Percentiles rank a stretch among this genome's conserved stretches.
Evolutionary conservation across 2,797 vertebrate species (phyloP).

Genomic region (Hephaestus fuliginosus): DNA sequence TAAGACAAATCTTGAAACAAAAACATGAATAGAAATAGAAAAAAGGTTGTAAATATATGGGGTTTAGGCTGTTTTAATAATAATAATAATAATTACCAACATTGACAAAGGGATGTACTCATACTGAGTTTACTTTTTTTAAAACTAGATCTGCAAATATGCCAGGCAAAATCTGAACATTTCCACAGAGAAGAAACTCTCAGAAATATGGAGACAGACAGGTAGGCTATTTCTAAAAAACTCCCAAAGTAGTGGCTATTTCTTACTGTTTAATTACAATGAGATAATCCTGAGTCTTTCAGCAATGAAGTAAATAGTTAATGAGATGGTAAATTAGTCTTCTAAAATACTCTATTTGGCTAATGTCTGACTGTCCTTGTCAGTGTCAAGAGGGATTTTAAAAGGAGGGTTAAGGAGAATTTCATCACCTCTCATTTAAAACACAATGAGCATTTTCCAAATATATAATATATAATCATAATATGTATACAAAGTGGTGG

Average conservation of each 20-base stretch:
- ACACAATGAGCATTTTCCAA: background rate
- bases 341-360: background rate
- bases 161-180: background rate
- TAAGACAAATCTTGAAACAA: background rate
- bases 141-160: no score
- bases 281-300: background rate
- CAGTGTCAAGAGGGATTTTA: background rate
- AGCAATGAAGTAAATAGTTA: background rate
- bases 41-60: no score
- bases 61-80: no score
- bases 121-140: no score
- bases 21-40: no score
- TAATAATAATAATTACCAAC: no score
- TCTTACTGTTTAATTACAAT: background rate
- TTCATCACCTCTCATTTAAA: conserved; percentile 5
- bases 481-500: no score
- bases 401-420: background rate
- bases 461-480: no score
- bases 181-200: background rate
- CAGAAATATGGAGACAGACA: background rate
- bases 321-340: background rate
- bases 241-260: background rate
- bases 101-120: no score
- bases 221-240: no score
- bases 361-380: background rate